phyloP scores from a whole-genome alignment of 2,797 vertebrate genomes.

The Hydrolagus colliei region DNA sequence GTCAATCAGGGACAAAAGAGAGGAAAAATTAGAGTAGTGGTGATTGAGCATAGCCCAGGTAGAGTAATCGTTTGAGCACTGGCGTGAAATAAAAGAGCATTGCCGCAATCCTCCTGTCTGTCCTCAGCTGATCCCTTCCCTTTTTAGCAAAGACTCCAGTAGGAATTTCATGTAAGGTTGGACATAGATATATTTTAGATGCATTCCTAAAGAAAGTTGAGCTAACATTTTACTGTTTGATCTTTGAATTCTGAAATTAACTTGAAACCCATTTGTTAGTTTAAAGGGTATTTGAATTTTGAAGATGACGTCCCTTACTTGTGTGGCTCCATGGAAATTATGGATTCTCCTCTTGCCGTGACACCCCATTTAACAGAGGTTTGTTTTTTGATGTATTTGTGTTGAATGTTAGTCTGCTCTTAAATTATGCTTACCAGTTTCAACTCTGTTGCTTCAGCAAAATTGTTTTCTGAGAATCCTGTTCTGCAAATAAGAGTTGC shows the following conservation, averaged over 20 bases:
- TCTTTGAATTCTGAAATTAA: not conserved
- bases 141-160: too few relatives aligned
- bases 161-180: too few relatives aligned
- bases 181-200: not conserved
- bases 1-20: too few relatives aligned
- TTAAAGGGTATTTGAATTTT: slow-evolving; percentile 51
- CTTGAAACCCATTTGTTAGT: slow-evolving; percentile 40
- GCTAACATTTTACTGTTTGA: not conserved
- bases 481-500: too few relatives aligned
- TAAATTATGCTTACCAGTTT: not conserved
- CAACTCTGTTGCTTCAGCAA: not conserved
- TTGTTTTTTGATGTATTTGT: not conserved
- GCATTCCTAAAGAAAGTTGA: not conserved
- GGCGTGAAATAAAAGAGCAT: too few relatives aligned
- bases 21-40: too few relatives aligned
- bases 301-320: slow-evolving; percentile 47
- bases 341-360: slow-evolving; percentile 38
- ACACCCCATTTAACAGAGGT: slow-evolving; percentile 33
- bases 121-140: too few relatives aligned
- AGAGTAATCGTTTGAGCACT: too few relatives aligned
- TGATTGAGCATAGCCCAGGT: too few relatives aligned
- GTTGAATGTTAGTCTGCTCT: not conserved
- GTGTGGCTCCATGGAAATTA: slow-evolving; percentile 59
- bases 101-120: too few relatives aligned
- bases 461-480: too few relatives aligned